A percentile compares a stretch with the other conserved stretches of the same genome.
Evolutionary conservation across 37 sponge, comb jelly and placozoan genomes (phyloP).

Genomic region (Oscarella lobularis): DNA sequence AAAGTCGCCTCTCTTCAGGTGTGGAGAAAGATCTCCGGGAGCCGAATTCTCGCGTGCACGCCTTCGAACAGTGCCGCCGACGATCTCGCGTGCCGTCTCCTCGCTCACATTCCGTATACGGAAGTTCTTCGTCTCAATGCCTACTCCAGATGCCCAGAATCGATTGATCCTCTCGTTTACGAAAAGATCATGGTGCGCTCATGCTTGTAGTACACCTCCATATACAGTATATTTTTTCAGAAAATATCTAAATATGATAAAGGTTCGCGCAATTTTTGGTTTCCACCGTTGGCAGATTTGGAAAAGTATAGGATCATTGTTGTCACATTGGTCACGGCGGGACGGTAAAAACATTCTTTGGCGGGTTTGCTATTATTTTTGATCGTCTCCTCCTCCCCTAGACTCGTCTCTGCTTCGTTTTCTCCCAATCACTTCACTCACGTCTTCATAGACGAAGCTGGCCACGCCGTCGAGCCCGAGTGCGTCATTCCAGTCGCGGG

Average conservation of each 20-base stretch:
- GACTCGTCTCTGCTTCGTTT: constrained; percentile 21
- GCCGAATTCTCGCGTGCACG: constrained; percentile 2
- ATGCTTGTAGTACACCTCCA: too few species aligned
- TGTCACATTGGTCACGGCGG: constrained; percentile 53
- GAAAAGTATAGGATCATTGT: constrained; percentile 24
- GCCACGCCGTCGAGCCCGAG: constrained; percentile 74
- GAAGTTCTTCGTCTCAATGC: constrained; percentile 5
- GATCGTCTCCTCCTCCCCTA: too few species aligned
- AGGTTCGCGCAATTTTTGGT: neutral
- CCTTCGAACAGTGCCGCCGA: constrained; percentile 7
- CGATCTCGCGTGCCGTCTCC: neutral
- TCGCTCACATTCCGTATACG: neutral
- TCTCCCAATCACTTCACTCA: constrained; percentile 47
- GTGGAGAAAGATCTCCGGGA: neutral
- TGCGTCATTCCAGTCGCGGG: constrained; percentile 34
- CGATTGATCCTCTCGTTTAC: too few species aligned
- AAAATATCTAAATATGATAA: neutral
- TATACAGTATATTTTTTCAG: too few species aligned
- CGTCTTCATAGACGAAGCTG: constrained; percentile 69
- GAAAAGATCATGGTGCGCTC: too few species aligned
- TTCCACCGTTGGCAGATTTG: neutral
- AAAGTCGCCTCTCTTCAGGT: neutral
- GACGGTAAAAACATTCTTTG: too few species aligned
- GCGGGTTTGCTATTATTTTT: too few species aligned
- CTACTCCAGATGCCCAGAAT: neutral